Conservation (phyloP, 2,113 vertebrate species). For the Mandrillus leucophaeus region DNA sequence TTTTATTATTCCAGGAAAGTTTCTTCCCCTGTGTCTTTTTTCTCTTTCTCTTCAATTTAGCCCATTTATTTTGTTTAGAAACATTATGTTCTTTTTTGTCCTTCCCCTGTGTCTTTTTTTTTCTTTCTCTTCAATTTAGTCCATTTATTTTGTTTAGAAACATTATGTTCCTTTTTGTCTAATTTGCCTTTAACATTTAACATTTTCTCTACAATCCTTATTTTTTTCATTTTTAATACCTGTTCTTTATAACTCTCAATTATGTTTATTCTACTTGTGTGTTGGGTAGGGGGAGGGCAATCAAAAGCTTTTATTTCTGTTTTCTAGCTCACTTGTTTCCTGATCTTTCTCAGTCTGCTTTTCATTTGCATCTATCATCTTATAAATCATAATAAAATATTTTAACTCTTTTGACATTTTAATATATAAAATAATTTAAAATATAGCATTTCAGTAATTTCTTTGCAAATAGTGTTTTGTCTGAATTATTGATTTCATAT, state of each 20-base stretch:
- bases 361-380: neutral
- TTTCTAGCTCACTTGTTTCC: neutral
- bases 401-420: neutral
- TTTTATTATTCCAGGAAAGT: neutral
- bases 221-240: neutral
- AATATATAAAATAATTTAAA: conserved; percentile 18
- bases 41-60: neutral
- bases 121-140: neutral
- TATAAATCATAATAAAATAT: neutral
- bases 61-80: neutral
- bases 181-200: neutral
- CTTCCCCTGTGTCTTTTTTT: neutral
- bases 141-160: neutral
- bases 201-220: neutral
- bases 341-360: neutral
- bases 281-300: neutral
- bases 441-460: neutral
- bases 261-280: neutral
- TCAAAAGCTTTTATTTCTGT: neutral
- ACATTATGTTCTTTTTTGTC: neutral
- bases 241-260: neutral
- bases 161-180: neutral
- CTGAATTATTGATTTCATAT: neutral
- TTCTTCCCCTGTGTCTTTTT: neutral
- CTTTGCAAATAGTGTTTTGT: neutral